Evolutionary conservation across 2,113 vertebrate species (phyloP), one percentile per base, ranked within the genome.

Genomic region (Pavo muticus): DNA sequence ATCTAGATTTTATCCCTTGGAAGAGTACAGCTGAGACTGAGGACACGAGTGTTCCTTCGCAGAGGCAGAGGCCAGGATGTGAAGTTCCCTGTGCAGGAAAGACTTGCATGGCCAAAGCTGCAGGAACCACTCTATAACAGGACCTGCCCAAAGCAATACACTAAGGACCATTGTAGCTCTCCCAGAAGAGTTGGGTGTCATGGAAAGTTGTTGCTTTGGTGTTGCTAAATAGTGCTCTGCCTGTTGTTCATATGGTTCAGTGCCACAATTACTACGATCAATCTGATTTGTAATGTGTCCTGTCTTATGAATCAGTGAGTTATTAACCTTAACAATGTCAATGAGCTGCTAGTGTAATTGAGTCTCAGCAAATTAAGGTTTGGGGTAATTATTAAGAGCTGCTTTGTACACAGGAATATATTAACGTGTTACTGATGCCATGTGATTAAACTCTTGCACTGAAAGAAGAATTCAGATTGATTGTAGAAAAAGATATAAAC

Each of bases 281-380:
- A 35, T 3, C 56, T 54, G 78, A 70, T 87, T 95, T 82, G 54
- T 10, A 42, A 40, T 2, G n/a, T 59, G 77, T 32, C 81, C 89
- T 76, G 88, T 92, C 89, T 95, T 11, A 89, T 17, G 85, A 84
- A 95, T 88, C 79, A 54, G 47, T 1, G 9, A 65, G 70, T 92
- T 90, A 95, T 95, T 96, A 96, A 95, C 90, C 94, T 95, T 39
- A 96, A 87, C 95, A 88, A 81, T 87, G 93, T 96, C 96, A 93
- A 83, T 14, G 90, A 95, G 79, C 81, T 79, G 75, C 88, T 67
- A 81, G 69, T 32, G 48, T 92, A 93, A 96, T 90, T 67, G 79
- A 95, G 76, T 11, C 59, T 44, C 89, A 75, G 73, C 85, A 93
- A 97, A 96, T 95, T 93, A 95, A 92, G 68, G 89, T 59, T 56